Percentiles rank a stretch among this genome's conserved stretches.
These are phyloP conservation scores for Abscondita cerata DNA, from an alignment of 2,888 invertebrate genomes.

Conservation along the genomic window DNA sequence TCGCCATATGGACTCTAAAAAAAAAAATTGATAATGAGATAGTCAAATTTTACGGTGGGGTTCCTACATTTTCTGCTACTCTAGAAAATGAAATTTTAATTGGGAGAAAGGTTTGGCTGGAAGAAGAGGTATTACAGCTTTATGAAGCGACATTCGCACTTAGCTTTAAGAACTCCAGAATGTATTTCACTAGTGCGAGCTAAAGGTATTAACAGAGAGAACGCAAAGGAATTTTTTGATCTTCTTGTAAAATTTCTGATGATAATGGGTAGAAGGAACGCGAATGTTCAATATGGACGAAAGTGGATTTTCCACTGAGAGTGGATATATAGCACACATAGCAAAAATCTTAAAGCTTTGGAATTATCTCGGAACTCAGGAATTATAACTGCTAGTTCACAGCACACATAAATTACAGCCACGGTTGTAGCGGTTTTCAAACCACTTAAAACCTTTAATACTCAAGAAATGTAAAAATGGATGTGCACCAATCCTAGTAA, in stretches of 20 bases:
- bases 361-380: constrained; percentile 33
- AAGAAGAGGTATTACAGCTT: constrained; percentile 12
- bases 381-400: too few species aligned
- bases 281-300: too few species aligned
- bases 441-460: too few species aligned
- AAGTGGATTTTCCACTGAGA: too few species aligned
- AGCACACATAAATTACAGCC: too few species aligned
- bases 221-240: constrained; percentile 29
- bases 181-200: constrained; percentile 27
- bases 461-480: too few species aligned
- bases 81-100: constrained; percentile 8
- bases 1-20: not conserved
- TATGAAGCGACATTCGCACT: not conserved
- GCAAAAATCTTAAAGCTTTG: constrained; percentile 39
- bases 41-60: constrained; percentile 2
- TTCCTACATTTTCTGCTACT: not conserved
- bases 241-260: too few species aligned
- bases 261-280: too few species aligned
- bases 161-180: constrained; percentile 12
- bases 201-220: constrained; percentile 33
- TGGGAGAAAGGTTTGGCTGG: not conserved
- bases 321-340: too few species aligned
- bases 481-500: too few species aligned
- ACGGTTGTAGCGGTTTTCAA: too few species aligned
- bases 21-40: not conserved